Percentiles rank a stretch among this genome's conserved stretches.
phyloP scores from a whole-genome alignment of 2,888 invertebrate genomes.

The Drosophila putrida region DNA sequence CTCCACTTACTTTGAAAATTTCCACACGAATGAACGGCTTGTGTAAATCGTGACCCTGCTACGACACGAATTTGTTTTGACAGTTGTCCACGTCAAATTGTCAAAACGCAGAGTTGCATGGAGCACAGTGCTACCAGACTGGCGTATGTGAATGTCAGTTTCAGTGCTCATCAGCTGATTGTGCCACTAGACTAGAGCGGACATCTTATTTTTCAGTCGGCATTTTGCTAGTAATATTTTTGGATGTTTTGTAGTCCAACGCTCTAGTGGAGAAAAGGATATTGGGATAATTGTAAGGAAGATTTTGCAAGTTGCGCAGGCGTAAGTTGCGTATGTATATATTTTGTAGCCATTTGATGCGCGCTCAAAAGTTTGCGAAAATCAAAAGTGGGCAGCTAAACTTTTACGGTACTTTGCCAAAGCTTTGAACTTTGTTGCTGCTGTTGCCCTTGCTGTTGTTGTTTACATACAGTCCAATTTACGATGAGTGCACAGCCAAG shows the following conservation, averaged over 20 bases:
- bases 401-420: slow-evolving; percentile 16
- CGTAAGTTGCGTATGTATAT: slow-evolving; percentile 11
- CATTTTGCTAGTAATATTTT: slow-evolving; percentile 42
- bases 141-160: not conserved
- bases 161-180: slow-evolving; percentile 24
- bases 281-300: not conserved
- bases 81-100: slow-evolving; percentile 72
- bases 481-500: slow-evolving; percentile 92
- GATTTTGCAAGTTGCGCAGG: slow-evolving; percentile 1
- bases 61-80: slow-evolving; percentile 56
- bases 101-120: slow-evolving; percentile 57
- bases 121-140: slow-evolving; percentile 31
- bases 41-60: slow-evolving; percentile 36
- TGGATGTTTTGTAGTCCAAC: slow-evolving; percentile 2
- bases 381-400: slow-evolving; percentile 2
- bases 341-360: not conserved
- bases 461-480: slow-evolving; percentile 20
- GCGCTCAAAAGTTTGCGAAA: slow-evolving; percentile 4
- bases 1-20: slow-evolving; percentile 62
- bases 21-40: slow-evolving; percentile 67
- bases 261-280: not conserved
- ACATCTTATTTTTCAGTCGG: slow-evolving; percentile 52
- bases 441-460: not conserved
- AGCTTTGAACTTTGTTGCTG: slow-evolving; percentile 7
- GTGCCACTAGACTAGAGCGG: slow-evolving; percentile 21